Evolutionary conservation across 2,888 invertebrate genomes (phyloP).

Genomic region (Thereva unica): DNA sequence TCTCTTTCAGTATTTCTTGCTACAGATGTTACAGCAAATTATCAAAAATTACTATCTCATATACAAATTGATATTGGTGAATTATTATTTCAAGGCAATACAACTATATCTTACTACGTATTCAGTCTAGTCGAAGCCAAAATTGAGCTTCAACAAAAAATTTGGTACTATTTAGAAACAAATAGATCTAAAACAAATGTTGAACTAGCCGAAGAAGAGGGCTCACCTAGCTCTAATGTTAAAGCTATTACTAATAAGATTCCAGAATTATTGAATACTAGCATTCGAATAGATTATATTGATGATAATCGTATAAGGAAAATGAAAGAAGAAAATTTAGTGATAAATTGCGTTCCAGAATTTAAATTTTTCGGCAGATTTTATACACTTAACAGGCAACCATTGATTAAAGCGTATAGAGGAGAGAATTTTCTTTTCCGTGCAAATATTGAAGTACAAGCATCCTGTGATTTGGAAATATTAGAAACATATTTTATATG

Average conservation of each 20-base stretch:
- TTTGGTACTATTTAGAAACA: slow-evolving; percentile 49
- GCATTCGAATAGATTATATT: slow-evolving; percentile 55
- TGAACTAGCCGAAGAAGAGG: slow-evolving; percentile 8
- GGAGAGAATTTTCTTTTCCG: slow-evolving; percentile 57
- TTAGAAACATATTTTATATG: slow-evolving; percentile 58
- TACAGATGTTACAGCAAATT: slow-evolving; percentile 58
- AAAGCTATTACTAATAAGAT: slow-evolving; percentile 14
- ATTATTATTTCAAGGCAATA: slow-evolving; percentile 52
- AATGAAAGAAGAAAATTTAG: slow-evolving; percentile 52
- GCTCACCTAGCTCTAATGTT: slow-evolving; percentile 22
- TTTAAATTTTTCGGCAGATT: slow-evolving; percentile 55
- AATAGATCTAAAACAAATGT: slow-evolving; percentile 19
- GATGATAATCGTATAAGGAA: slow-evolving; percentile 54
- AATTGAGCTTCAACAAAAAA: slow-evolving; percentile 53
- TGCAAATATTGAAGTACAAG: slow-evolving; percentile 53
- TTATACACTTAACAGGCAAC: slow-evolving; percentile 54
- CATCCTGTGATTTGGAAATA: slow-evolving; percentile 54
- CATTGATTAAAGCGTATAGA: slow-evolving; percentile 52
- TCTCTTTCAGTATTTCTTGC: slow-evolving; percentile 62
- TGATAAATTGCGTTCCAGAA: slow-evolving; percentile 52
- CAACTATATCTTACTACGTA: slow-evolving; percentile 54
- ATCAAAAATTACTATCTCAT: slow-evolving; percentile 60
- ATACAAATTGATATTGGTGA: slow-evolving; percentile 58
- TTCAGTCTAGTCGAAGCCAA: slow-evolving; percentile 54
- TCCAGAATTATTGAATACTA: slow-evolving; percentile 42